Percentiles rank a stretch among this genome's conserved stretches.
Evolutionary conservation across 2,888 invertebrate species (phyloP).

Genomic region (Palloptera scutellata): DNA sequence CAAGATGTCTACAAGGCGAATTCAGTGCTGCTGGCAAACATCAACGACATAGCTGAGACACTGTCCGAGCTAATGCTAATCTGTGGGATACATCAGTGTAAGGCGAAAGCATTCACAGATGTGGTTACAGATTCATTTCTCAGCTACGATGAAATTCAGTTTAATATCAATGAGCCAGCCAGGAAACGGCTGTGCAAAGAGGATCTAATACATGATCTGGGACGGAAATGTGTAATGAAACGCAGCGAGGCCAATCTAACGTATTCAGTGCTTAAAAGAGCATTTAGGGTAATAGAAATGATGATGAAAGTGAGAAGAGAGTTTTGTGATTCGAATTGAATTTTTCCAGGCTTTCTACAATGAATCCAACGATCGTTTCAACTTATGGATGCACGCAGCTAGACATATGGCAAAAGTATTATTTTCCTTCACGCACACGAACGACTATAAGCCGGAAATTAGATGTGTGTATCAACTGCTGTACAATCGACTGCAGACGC

Average conservation of each 20-base stretch:
- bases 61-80: conserved; percentile 36
- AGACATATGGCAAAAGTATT: conserved; percentile 49
- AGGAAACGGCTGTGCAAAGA: conserved; percentile 49
- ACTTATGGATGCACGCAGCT: conserved; percentile 57
- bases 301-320: background rate
- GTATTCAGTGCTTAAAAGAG: conserved; percentile 55
- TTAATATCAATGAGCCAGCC: conserved; percentile 38
- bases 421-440: conserved; percentile 49
- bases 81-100: conserved; percentile 54
- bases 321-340: background rate
- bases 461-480: conserved; percentile 45
- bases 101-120: conserved; percentile 48
- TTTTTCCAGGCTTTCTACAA: conserved; percentile 57
- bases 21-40: conserved; percentile 29
- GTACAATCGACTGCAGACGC: conserved; percentile 45
- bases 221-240: conserved; percentile 53
- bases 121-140: conserved; percentile 53
- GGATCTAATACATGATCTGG: conserved; percentile 53
- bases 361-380: conserved; percentile 44
- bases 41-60: conserved; percentile 29
- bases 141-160: conserved; percentile 53
- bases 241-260: conserved; percentile 54
- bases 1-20: conserved; percentile 19
- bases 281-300: conserved; percentile 36
- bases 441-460: conserved; percentile 49